Conservation (phyloP, 1,140 invertebrate species). For the Apis dorsata region DNA sequence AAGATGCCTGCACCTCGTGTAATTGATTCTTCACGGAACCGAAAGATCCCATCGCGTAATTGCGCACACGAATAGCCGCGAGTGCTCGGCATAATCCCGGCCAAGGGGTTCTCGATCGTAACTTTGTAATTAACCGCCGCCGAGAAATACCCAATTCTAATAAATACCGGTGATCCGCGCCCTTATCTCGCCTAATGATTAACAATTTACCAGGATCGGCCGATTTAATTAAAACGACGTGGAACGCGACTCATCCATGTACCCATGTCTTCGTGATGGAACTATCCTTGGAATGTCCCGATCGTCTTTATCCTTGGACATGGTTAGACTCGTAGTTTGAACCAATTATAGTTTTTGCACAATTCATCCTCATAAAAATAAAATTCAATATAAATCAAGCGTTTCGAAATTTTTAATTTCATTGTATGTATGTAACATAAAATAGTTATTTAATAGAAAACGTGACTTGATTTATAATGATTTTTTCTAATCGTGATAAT, state of each 20-base stretch:
- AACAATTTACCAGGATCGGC: constrained; percentile 10
- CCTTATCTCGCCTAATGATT: constrained; percentile 44
- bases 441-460: too few relatives aligned
- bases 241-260: neutral
- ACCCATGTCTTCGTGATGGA: neutral
- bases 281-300: too few relatives aligned
- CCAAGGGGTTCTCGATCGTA: constrained; percentile 9
- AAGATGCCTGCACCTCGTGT: neutral
- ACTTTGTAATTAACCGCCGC: constrained; percentile 49
- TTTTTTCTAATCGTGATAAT: too few relatives aligned
- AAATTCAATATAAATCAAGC: too few relatives aligned
- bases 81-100: constrained; percentile 17
- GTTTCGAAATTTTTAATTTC: too few relatives aligned
- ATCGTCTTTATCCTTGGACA: too few relatives aligned
- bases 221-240: constrained; percentile 15
- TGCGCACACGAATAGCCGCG: constrained; percentile 15
- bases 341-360: too few relatives aligned
- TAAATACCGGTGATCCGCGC: constrained; percentile 3
- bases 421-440: too few relatives aligned
- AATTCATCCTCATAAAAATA: too few relatives aligned
- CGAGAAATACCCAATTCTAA: constrained; percentile 41
- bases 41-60: constrained; percentile 49
- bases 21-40: constrained; percentile 54
- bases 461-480: too few relatives aligned
- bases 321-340: too few relatives aligned